Conservation (phyloP, 2,888 invertebrate species). For the Aelia acuminata region DNA sequence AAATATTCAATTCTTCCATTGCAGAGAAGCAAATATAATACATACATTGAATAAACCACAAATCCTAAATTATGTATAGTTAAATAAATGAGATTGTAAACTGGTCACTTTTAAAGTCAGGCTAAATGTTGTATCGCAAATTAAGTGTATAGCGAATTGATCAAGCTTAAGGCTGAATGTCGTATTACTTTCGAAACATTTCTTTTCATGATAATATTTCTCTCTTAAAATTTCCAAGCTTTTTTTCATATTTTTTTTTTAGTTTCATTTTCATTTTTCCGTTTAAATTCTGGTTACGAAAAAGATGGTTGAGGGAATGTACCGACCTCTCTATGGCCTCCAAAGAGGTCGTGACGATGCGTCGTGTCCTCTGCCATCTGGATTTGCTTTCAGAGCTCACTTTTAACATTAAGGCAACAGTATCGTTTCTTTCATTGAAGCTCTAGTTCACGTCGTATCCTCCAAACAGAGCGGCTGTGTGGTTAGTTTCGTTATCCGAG, state of each 20-base stretch:
- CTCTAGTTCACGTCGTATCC: background rate
- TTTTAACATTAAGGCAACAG: background rate
- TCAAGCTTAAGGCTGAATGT: too few species aligned
- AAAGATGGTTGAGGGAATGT: background rate
- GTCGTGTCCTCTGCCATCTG: background rate
- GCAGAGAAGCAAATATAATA: too few species aligned
- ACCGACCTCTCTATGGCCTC: background rate
- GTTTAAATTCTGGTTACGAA: background rate
- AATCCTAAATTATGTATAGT: too few species aligned
- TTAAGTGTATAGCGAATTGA: too few species aligned
- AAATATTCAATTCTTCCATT: too few species aligned
- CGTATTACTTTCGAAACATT: too few species aligned
- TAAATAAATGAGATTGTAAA: too few species aligned
- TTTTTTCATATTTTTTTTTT: background rate
- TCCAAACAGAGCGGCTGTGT: background rate
- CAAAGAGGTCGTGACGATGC: background rate
- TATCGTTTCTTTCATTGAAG: background rate
- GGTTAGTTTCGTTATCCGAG: background rate
- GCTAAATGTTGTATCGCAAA: too few species aligned
- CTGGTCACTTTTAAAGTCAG: too few species aligned
- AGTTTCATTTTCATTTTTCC: too few species aligned
- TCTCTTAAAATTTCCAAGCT: background rate
- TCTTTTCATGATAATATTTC: too few species aligned
- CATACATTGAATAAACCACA: too few species aligned
- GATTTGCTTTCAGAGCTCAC: background rate